phyloP scores from a whole-genome alignment of 2,888 invertebrate species.

The Tridacna crocea region DNA sequence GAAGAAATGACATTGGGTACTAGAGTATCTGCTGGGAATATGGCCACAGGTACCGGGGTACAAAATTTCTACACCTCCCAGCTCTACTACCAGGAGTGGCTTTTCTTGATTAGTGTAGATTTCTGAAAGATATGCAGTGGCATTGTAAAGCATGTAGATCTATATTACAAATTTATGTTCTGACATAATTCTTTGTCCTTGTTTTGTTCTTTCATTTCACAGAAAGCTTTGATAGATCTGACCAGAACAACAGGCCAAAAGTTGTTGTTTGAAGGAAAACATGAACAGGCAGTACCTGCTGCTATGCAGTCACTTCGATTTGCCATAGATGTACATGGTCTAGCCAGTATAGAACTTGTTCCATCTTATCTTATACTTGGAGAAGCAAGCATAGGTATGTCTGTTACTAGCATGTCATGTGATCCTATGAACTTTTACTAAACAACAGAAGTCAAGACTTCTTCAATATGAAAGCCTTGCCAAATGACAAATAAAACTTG shows the following conservation, averaged over 20 bases:
- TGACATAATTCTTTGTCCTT: no score
- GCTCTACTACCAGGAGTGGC: no score
- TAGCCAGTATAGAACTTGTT: conserved; percentile 84
- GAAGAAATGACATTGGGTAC: no score
- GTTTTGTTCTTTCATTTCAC: conserved; percentile 10
- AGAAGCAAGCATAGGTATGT: conserved; percentile 84
- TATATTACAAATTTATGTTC: no score
- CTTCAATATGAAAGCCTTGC: not conserved
- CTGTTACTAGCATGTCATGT: not conserved
- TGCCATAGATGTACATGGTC: conserved; percentile 83
- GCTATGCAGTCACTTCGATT: conserved; percentile 84
- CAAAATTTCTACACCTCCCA: no score
- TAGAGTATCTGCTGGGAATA: no score
- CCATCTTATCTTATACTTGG: conserved; percentile 84
- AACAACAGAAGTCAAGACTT: not conserved
- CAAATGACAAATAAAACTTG: not conserved
- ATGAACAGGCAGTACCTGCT: conserved; percentile 84
- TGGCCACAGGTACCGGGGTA: no score
- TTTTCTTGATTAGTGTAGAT: no score
- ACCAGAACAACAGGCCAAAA: conserved; percentile 84
- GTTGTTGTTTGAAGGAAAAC: conserved; percentile 83
- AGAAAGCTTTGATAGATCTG: conserved; percentile 83
- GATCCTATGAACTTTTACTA: not conserved
- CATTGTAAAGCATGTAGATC: no score
- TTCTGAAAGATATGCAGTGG: no score